Base-by-base conservation (phyloP, 64 coral and sea anemone genomes). In the Actinia equina region DNA sequence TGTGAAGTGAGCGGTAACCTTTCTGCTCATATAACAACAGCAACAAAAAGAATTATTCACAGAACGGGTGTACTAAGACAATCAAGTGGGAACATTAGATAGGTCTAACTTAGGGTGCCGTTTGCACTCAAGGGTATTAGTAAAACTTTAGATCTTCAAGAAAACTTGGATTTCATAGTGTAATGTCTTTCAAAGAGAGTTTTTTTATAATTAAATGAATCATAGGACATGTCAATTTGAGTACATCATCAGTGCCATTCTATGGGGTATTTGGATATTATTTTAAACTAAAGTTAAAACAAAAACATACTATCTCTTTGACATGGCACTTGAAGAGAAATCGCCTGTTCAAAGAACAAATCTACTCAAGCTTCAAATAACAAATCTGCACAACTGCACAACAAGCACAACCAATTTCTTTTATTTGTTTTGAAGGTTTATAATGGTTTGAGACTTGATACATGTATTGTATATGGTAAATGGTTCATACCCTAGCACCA, bases 1-100 rank as follows among this genome's bases (percentile, higher is more conserved):
- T 85, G 52, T 98, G 96, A 8, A 98, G 88, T 26, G 96, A 90
- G 64, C 93, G 85, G 64, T 95, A 95, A 17, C 93, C 96, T 95
- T 95, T 98, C 96, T 98, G 89, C 62, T 65, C 62, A 65, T 82
- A 0, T 22, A 82, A 20, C 30, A 37, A 37, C 30, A 37, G 20
- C 54, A 27, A 65, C n/a, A n/a, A 61, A 65, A 18, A 83, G 17
- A 44, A 9, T 77, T 2, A 74, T 42, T 69, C 23, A 23, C 9
- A 69, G 63, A 69, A 69, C 18, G 59, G 17, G 15, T 6, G 7
- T 49, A 49, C 46, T 49, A 49, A 1, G 46, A 49, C 46, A 49
- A 49, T 49, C 4, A 49, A 49, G 46, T 6, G 46, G 7, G 46
- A 49, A 49, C 7, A 49, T 0, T 37, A 37, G 30, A 37, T 37